Evolutionary conservation across 2,797 vertebrate species (phyloP).

Genomic region (Argya squamiceps): DNA sequence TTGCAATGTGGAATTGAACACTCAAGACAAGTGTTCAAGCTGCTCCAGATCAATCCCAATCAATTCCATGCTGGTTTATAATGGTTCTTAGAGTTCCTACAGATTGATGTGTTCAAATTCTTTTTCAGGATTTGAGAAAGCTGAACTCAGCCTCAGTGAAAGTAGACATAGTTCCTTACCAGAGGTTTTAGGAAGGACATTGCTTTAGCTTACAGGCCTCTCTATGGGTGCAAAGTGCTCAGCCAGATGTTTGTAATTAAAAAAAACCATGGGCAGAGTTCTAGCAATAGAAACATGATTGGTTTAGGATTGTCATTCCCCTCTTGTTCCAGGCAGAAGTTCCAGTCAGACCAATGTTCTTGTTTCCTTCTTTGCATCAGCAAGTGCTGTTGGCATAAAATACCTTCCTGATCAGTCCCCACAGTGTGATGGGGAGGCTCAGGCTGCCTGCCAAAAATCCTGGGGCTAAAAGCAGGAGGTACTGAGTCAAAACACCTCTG

Average conservation of each 20-base stretch:
- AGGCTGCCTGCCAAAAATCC: not conserved
- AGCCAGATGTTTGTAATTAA: not conserved
- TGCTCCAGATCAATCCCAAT: not conserved
- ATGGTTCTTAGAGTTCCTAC: not conserved
- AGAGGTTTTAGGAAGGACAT: not conserved
- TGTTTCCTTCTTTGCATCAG: not conserved
- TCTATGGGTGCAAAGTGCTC: not conserved
- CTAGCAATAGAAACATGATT: not conserved
- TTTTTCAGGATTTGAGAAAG: not conserved
- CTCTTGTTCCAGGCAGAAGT: not conserved
- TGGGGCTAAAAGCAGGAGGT: not conserved
- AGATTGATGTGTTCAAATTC: not conserved
- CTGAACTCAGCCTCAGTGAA: not conserved
- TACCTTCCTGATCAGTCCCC: not conserved
- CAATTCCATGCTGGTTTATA: not conserved
- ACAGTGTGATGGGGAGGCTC: not conserved
- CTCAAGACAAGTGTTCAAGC: fast-evolving
- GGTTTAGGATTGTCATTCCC: not conserved
- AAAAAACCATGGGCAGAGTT: not conserved
- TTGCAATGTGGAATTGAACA: not conserved
- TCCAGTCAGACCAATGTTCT: not conserved
- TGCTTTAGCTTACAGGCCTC: not conserved
- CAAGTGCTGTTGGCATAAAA: not conserved
- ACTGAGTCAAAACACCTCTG: not conserved
- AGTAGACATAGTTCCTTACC: not conserved